Evolutionary conservation across 1,140 invertebrate species (phyloP).

Genomic region (Lordiphosa mommai): DNA sequence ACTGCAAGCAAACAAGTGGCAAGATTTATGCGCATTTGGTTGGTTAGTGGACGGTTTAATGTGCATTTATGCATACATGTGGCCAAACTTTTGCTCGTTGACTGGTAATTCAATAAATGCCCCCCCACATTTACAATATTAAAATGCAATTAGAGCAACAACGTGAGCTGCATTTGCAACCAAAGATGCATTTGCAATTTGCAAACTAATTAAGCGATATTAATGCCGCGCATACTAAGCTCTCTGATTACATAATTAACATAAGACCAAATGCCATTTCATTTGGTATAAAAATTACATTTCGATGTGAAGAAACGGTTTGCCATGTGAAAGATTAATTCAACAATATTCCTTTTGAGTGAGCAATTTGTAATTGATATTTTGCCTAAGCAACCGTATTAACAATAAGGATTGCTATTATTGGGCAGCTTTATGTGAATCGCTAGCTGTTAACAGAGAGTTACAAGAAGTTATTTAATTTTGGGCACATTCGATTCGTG

Average conservation of each 20-base stretch:
- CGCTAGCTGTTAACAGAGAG: neutral
- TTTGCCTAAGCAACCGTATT: no score
- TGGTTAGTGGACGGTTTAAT: conserved; percentile 16
- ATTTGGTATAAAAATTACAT: neutral
- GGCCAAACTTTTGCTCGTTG: neutral
- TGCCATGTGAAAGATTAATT: no score
- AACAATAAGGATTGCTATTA: no score
- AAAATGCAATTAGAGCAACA: conserved; percentile 4
- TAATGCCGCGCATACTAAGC: conserved; percentile 22
- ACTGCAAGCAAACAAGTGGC: conserved; percentile 33
- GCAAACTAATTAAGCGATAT: conserved; percentile 22
- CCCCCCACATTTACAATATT: conserved; percentile 10
- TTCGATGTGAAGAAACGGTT: neutral
- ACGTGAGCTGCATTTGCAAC: neutral
- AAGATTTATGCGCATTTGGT: conserved; percentile 27
- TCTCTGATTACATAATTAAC: conserved; percentile 25
- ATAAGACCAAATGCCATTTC: conserved; percentile 4
- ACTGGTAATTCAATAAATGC: conserved; percentile 4
- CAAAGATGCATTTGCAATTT: conserved; percentile 1
- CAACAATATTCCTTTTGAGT: no score
- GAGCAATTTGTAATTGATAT: no score
- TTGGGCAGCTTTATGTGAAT: neutral
- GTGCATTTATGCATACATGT: conserved; percentile 1
- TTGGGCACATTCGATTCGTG: no score
- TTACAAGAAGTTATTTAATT: no score